Evolutionary conservation across 2,888 invertebrate genomes (phyloP).

Genomic region (Melieria crassipennis): DNA sequence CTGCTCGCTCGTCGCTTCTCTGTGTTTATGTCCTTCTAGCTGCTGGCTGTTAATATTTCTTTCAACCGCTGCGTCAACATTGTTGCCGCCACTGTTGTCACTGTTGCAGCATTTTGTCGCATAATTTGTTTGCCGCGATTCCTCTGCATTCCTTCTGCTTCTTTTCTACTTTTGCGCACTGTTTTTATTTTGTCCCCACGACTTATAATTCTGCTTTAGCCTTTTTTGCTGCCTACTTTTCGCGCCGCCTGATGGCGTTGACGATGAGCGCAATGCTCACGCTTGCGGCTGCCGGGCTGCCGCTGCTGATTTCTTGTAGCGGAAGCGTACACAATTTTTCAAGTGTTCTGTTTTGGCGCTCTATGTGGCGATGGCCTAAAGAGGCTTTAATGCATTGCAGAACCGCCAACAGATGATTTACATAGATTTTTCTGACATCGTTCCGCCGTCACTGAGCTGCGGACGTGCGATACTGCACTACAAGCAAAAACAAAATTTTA

Average conservation of each 20-base stretch:
- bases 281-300: not conserved
- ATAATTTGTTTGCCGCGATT: conserved; percentile 30
- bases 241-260: too few relatives aligned
- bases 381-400: conserved; percentile 14
- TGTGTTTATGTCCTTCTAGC: too few relatives aligned
- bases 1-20: too few relatives aligned
- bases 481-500: not conserved
- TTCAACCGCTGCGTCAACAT: too few relatives aligned
- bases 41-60: too few relatives aligned
- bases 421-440: conserved; percentile 2
- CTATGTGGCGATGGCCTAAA: not conserved
- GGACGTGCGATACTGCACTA: too few relatives aligned
- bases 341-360: conserved; percentile 3
- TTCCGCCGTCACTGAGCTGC: not conserved
- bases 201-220: too few relatives aligned
- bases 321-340: conserved; percentile 18
- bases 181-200: too few relatives aligned
- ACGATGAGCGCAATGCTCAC: too few relatives aligned
- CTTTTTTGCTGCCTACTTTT: too few relatives aligned
- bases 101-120: conserved; percentile 26
- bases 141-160: not conserved
- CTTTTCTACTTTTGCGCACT: too few relatives aligned
- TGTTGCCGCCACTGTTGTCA: too few relatives aligned
- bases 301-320: conserved; percentile 12
- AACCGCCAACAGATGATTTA: conserved; percentile 14